These are phyloP conservation scores for Oreocharis arfaki DNA, from an alignment of 2,113 vertebrate genomes.

Conservation along the genomic window DNA sequence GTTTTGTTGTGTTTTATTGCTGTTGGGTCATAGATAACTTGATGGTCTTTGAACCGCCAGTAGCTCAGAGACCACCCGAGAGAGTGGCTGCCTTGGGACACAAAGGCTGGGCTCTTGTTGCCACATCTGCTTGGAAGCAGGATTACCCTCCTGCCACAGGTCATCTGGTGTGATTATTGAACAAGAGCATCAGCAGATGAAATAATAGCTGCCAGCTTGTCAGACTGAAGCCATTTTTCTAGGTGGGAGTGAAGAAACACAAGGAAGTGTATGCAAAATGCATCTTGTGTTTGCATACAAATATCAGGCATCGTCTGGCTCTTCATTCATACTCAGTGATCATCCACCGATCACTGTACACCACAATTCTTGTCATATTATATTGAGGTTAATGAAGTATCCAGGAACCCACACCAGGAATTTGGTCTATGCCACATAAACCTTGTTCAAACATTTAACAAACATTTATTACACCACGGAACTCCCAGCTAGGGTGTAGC, in stretches of 20 bases:
- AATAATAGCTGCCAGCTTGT: not conserved
- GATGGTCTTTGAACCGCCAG: not conserved
- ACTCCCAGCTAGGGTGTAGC: not conserved
- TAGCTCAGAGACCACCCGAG: not conserved
- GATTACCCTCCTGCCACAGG: not conserved
- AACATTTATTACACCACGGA: not conserved
- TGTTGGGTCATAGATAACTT: not conserved
- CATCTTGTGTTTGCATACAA: not conserved
- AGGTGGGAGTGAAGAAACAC: not conserved
- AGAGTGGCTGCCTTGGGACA: not conserved
- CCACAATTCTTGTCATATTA: not conserved
- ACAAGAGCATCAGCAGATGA: not conserved
- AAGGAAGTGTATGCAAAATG: not conserved
- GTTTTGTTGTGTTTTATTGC: not conserved
- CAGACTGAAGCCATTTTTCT: not conserved
- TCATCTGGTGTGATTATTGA: not conserved
- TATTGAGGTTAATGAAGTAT: not conserved
- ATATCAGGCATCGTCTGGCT: not conserved
- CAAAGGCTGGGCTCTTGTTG: not conserved
- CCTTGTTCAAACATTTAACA: not conserved
- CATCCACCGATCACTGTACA: fast-evolving
- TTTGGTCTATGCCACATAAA: not conserved
- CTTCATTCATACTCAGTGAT: not conserved
- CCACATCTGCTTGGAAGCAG: not conserved
- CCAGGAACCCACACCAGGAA: not conserved